Base-by-base conservation (phyloP, 30 jellyfish, hydroid and myxozoan genomes). In the Clytia hemisphaerica region DNA sequence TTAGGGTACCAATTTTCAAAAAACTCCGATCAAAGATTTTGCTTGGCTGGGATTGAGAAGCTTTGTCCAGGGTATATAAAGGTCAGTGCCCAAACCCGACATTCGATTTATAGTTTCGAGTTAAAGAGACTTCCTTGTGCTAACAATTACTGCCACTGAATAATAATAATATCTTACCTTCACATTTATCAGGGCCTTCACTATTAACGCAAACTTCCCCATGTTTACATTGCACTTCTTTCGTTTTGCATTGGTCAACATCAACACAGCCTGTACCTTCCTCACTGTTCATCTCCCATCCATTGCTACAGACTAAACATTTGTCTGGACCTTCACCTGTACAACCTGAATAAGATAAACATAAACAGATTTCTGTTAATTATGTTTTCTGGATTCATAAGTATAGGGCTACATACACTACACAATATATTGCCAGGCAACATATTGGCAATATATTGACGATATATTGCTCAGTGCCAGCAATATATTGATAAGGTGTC, bases 301-400 rank as follows among this genome's bases (percentile, higher is more conserved):
- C 97, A 35, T 66, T 73, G 26, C 76, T 64, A 64, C 97, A 87
- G 16, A 58, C 92, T 2, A 28, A 26, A 79, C 97, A 87, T 6
- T 71, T 21, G 49, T 64, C 61, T 18, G 94, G 71, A 1, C 93
- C 88, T 37, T 37, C 83, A 0, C 88, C 94, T 2, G 92, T 66
- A 67, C 97, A 87, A 10, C 67, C 79, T n/a, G n/a, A n/a, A n/a
- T n/a, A n/a, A n/a, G n/a, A n/a, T n/a, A n/a, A n/a, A n/a, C n/a
- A n/a, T 7, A n/a, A 7, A 40, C 10, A 40, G n/a, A 40, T n/a
- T n/a, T n/a, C n/a, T n/a, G n/a, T n/a, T n/a, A n/a, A n/a, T n/a
- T n/a, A n/a, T n/a, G n/a, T 40, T 40, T 16, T 9, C 53, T 9
- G 53, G 16, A 16, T 10, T 40, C 53, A 40, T 16, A 40, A 40